phyloP scores from a whole-genome alignment of 2,113 vertebrate genomes.

The Gymnogyps californianus region DNA sequence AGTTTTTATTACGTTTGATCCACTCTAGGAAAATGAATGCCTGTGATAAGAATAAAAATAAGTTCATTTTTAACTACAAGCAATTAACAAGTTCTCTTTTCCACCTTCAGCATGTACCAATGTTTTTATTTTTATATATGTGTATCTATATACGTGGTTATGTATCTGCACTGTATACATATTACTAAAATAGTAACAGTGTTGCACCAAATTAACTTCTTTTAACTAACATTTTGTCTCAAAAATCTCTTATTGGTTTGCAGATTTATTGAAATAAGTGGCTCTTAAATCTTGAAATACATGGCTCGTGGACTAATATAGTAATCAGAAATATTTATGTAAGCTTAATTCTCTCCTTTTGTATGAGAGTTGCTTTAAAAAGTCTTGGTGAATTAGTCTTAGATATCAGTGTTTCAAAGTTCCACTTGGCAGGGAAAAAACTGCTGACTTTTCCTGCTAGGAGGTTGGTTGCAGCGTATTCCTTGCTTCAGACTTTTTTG shows the following conservation, averaged over 20 bases:
- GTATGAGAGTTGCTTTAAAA: neutral
- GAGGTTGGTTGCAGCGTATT: neutral
- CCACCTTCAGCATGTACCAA: neutral
- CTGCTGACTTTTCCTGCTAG: neutral
- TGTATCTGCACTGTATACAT: neutral
- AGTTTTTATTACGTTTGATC: neutral
- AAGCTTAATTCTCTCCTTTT: neutral
- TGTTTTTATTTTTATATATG: neutral
- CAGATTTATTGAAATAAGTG: neutral
- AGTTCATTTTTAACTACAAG: neutral
- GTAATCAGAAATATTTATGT: neutral
- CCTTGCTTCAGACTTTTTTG: neutral
- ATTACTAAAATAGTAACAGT: neutral
- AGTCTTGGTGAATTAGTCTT: neutral
- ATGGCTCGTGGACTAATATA: fast-evolving
- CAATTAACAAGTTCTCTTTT: neutral
- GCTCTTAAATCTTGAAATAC: neutral
- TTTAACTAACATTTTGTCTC: neutral
- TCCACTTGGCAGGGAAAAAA: neutral
- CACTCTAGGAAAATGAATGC: neutral
- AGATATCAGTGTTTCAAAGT: neutral
- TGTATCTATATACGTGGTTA: fast-evolving
- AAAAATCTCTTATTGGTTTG: neutral
- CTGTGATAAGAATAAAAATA: neutral
- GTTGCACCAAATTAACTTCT: neutral